Evolutionary conservation across 1,140 invertebrate genomes (phyloP), one percentile per base, ranked within the genome.

Genomic region (Pachyrhynchus sulphureomaculatus): DNA sequence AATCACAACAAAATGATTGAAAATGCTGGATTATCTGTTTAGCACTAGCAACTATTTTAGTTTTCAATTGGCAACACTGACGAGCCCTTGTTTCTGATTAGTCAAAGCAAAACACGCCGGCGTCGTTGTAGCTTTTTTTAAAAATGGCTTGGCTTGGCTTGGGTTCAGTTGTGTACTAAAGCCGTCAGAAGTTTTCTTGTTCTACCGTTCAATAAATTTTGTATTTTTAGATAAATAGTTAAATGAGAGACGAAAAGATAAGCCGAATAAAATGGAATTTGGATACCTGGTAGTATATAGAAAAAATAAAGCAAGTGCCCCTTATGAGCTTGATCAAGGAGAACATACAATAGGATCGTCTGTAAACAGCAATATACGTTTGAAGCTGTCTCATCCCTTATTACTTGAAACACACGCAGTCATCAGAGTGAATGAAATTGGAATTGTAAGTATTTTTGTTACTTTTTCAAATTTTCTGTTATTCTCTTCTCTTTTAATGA

Each of bases 361-460:
- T 5, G 17, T 12, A 42, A 18, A 44, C 15, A 24, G 53, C 13
- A 45, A 55, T 45, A 21, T 55, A 4, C 23, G 53, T 10, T 20
- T 55, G 1, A 29, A 23, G 10, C 12, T 32, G n/a, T 4, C n/a
- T 2, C 21, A 55, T 33, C 33, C 37, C 8, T 33, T 32, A 18
- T 17, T 55, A 15, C 10, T 33, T 12, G 41, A 45, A 24, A 33
- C 29, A 32, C 53, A 55, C 33, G 53, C 53, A 17, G 2, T 55
- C 18, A 32, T 55, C 12, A 17, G 18, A 32, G 41, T 55, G 2
- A 20, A 44, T 33, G 13, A 42, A 10, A 8, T 2, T 44, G 53
- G 53, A 55, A 24, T 55, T 36, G 53, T 55, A 45, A 44, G 53
- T 55, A 39, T 39, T 15, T 17, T 13, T 33, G 5, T 33, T 33